Percentiles rank a stretch among this genome's conserved stretches.
Evolutionary conservation across 1,140 invertebrate genomes (phyloP).

Genomic region (Neodiprion virginianus): DNA sequence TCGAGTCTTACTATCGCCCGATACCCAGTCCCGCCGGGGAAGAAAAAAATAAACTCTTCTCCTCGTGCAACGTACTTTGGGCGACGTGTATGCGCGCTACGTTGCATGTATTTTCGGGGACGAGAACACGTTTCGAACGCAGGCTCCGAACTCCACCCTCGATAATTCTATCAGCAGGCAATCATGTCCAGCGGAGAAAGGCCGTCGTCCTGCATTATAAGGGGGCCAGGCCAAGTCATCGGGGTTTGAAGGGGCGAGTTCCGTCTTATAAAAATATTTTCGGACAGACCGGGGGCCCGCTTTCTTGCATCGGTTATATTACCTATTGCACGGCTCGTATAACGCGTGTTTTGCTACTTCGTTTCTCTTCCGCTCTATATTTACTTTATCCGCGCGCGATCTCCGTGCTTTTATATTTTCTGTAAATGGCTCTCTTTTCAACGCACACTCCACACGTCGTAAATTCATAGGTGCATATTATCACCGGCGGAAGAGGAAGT

Average conservation of each 20-base stretch:
- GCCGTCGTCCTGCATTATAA: not conserved
- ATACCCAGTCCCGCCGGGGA: not conserved
- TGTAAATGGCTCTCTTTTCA: slow-evolving; percentile 27
- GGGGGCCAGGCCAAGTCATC: not conserved
- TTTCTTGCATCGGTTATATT: no score
- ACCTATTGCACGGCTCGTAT: not conserved
- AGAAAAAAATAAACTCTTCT: slow-evolving; percentile 25
- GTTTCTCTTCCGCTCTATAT: not conserved
- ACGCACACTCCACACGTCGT: not conserved
- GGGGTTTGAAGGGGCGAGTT: slow-evolving; percentile 4
- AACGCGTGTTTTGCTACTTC: not conserved
- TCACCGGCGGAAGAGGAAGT: not conserved
- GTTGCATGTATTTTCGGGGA: slow-evolving; percentile 29
- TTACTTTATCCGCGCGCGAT: not conserved
- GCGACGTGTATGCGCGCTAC: slow-evolving; percentile 16
- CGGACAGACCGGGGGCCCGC: not conserved
- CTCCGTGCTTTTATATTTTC: not conserved
- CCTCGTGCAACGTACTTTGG: slow-evolving; percentile 21
- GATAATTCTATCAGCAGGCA: slow-evolving; percentile 59
- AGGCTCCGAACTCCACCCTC: slow-evolving; percentile 39
- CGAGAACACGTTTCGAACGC: not conserved
- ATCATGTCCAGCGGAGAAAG: slow-evolving; percentile 50
- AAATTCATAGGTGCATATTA: not conserved
- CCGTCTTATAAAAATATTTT: slow-evolving; percentile 44
- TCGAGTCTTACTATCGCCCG: no score